Percentiles rank a stretch among this genome's conserved stretches.
These are phyloP conservation scores for Trichonephila inaurata DNA, from an alignment of 1,140 invertebrate species.

Conservation along the genomic window DNA sequence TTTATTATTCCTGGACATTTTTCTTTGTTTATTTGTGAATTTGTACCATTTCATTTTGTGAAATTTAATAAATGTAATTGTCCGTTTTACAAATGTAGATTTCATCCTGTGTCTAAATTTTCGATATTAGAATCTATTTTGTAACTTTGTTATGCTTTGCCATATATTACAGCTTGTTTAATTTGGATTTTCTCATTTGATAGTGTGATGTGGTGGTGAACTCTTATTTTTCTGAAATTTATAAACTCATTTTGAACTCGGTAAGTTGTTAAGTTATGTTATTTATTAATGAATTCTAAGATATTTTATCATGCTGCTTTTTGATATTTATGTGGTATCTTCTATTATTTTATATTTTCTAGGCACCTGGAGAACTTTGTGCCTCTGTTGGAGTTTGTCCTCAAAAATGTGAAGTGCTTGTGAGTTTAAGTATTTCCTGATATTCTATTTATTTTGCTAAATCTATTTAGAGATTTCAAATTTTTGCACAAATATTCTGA, in stretches of 20 bases:
- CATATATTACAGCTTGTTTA: not conserved
- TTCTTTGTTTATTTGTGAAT: too few relatives aligned
- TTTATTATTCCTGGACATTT: too few relatives aligned
- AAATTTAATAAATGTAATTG: too few relatives aligned
- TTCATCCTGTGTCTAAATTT: too few relatives aligned
- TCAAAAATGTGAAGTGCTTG: slow-evolving; percentile 44
- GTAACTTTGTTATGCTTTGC: too few relatives aligned
- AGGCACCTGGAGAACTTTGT: slow-evolving; percentile 26
- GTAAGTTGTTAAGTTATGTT: slow-evolving; percentile 39
- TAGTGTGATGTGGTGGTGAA: slow-evolving; percentile 54
- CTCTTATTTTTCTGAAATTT: slow-evolving; percentile 45
- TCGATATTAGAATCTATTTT: too few relatives aligned
- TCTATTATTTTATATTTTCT: not conserved
- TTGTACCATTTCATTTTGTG: too few relatives aligned
- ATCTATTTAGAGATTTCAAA: too few relatives aligned
- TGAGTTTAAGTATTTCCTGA: not conserved
- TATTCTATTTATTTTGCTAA: too few relatives aligned
- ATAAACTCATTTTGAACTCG: slow-evolving; percentile 29
- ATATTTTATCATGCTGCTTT: not conserved
- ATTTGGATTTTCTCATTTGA: not conserved
- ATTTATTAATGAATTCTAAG: not conserved
- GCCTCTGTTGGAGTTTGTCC: slow-evolving; percentile 61
- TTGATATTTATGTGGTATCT: not conserved
- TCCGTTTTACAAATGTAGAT: too few relatives aligned
- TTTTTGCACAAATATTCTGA: too few relatives aligned